A percentile compares a stretch with the other conserved stretches of the same genome.
Evolutionary conservation across 2,888 invertebrate genomes (phyloP).

Genomic region (Pogonocherus hispidulus): DNA sequence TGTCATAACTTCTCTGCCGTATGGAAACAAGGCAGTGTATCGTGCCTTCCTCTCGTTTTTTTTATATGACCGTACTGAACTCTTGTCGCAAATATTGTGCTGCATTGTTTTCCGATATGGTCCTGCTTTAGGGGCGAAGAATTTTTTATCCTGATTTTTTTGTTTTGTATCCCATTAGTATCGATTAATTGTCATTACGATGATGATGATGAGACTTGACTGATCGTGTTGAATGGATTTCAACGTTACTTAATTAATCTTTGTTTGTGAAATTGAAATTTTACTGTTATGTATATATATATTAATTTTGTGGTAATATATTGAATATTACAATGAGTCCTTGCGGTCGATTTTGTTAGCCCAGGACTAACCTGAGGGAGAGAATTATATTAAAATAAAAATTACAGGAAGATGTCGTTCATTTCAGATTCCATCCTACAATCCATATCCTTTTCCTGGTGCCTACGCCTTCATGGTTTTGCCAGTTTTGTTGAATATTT

Average conservation of each 20-base stretch:
- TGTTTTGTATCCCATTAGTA: slow-evolving; percentile 45
- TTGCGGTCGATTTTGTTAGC: slow-evolving; percentile 68
- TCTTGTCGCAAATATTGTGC: slow-evolving; percentile 43
- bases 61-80: slow-evolving; percentile 64
- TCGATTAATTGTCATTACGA: slow-evolving; percentile 29
- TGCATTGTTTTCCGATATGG: slow-evolving; percentile 46
- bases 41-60: slow-evolving; percentile 67
- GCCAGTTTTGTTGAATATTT: no score
- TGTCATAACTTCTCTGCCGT: slow-evolving; percentile 67
- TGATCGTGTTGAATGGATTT: slow-evolving; percentile 53
- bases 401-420: slow-evolving; percentile 16
- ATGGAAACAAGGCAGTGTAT: slow-evolving; percentile 64
- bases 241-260: slow-evolving; percentile 56
- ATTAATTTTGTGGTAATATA: slow-evolving; percentile 48
- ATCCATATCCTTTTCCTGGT: neutral
- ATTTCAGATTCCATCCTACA: neutral
- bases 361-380: slow-evolving; percentile 69
- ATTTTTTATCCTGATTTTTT: slow-evolving; percentile 50
- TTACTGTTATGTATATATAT: slow-evolving; percentile 61
- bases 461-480: no score
- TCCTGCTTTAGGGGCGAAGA: slow-evolving; percentile 53
- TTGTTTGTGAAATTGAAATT: slow-evolving; percentile 56
- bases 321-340: slow-evolving; percentile 60
- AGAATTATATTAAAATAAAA: slow-evolving; percentile 65
- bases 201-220: slow-evolving; percentile 53